phyloP scores from a whole-genome alignment of 2,888 invertebrate species.

The Eupithecia centaureata region DNA sequence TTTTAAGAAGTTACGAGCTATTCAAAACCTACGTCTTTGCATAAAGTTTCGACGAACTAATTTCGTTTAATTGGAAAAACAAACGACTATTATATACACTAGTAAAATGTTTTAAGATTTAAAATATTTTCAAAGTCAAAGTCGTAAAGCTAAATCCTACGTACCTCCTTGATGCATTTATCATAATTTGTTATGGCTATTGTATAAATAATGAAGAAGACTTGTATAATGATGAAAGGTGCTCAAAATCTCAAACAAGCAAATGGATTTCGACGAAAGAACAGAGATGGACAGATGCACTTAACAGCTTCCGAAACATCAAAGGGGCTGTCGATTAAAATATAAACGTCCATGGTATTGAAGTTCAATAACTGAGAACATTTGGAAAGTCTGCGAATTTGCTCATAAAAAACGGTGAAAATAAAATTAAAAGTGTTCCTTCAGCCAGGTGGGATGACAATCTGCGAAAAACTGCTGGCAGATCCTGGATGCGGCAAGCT shows the following conservation, averaged over 20 bases:
- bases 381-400: not conserved
- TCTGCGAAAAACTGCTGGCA: too few species aligned
- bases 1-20: constrained; percentile 12
- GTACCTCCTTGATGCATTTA: not conserved
- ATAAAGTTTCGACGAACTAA: constrained; percentile 13
- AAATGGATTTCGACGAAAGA: constrained; percentile 45
- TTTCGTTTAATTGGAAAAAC: constrained; percentile 8
- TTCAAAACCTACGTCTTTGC: not conserved
- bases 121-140: not conserved
- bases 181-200: not conserved
- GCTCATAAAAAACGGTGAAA: not conserved
- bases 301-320: constrained; percentile 50
- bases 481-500: too few species aligned
- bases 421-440: too few species aligned
- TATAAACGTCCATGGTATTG: constrained; percentile 15
- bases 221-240: constrained; percentile 28
- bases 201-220: constrained; percentile 21
- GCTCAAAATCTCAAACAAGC: constrained; percentile 23
- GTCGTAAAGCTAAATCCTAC: not conserved
- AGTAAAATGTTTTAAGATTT: not conserved
- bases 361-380: not conserved
- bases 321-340: constrained; percentile 41
- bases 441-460: too few species aligned
- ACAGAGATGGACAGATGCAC: constrained; percentile 40
- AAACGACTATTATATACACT: not conserved